These are phyloP conservation scores for Rhinogobio ventralis DNA, from an alignment of 2,797 vertebrate genomes.

Conservation along the genomic window DNA sequence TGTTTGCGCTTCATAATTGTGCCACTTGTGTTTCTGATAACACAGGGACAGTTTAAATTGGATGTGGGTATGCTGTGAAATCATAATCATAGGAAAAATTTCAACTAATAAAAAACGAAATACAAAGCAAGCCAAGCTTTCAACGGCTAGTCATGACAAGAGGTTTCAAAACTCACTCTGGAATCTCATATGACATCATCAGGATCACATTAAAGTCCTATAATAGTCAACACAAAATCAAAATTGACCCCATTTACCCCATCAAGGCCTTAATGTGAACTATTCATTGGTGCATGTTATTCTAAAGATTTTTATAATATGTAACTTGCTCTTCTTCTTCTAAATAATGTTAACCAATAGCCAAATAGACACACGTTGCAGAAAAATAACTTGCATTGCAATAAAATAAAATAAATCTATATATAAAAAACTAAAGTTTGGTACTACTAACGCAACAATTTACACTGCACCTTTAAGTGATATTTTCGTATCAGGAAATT, in stretches of 20 bases:
- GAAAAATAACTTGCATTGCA: neutral
- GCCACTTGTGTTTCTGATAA: constrained; percentile 32
- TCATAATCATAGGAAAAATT: neutral
- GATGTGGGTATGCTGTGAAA: constrained; percentile 22
- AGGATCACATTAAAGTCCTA: neutral
- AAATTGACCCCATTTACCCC: neutral
- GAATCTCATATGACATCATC: neutral
- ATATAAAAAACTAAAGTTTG: neutral
- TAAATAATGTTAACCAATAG: neutral
- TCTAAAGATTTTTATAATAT: neutral
- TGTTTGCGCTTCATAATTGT: constrained; percentile 1
- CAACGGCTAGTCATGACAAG: neutral
- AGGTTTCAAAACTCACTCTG: neutral
- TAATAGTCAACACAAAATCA: constrained; percentile 1
- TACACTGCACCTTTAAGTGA: neutral
- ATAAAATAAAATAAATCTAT: neutral
- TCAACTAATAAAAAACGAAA: neutral
- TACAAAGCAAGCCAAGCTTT: neutral
- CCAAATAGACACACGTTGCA: neutral
- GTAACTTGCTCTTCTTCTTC: neutral
- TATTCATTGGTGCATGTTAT: neutral
- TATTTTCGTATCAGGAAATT: neutral
- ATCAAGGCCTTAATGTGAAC: neutral
- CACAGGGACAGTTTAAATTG: neutral
- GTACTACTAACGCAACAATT: neutral